A percentile compares a stretch with the other conserved stretches of the same genome.
phyloP scores from a whole-genome alignment of 2,888 invertebrate genomes.

The Ganaspis brasiliensis region DNA sequence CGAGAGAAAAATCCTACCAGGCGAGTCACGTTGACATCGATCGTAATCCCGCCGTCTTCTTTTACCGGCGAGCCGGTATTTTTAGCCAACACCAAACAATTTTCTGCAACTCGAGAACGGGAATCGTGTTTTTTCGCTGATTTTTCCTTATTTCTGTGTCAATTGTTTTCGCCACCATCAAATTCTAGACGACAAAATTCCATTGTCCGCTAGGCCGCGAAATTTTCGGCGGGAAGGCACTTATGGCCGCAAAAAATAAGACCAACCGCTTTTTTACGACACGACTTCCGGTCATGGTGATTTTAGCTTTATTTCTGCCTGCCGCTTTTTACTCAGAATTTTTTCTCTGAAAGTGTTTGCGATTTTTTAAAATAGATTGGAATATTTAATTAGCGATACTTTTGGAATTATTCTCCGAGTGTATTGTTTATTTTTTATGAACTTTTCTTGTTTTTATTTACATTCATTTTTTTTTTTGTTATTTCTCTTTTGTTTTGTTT shows the following conservation, averaged over 20 bases:
- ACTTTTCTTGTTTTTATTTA: too few relatives aligned
- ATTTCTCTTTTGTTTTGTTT: too few relatives aligned
- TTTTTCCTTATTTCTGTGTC: background rate
- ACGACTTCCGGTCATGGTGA: constrained; percentile 25
- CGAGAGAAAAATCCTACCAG: background rate
- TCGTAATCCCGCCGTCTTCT: constrained; percentile 24
- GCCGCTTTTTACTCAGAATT: background rate
- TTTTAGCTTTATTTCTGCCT: background rate
- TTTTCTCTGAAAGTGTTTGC: background rate
- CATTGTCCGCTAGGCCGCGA: background rate
- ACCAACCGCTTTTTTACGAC: constrained; percentile 8
- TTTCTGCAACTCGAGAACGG: constrained; percentile 20
- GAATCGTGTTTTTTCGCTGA: background rate
- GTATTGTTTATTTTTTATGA: too few relatives aligned
- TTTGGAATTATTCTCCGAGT: too few relatives aligned
- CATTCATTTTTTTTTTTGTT: background rate
- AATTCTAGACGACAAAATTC: constrained; percentile 33
- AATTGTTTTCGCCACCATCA: too few relatives aligned
- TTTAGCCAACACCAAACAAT: constrained; percentile 47
- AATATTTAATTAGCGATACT: too few relatives aligned
- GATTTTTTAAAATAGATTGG: too few relatives aligned
- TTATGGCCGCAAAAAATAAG: constrained; percentile 1
- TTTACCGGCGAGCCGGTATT: constrained; percentile 55
- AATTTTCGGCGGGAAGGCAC: constrained; percentile 65
- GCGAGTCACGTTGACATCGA: constrained; percentile 45